Evolutionary conservation across 2,113 vertebrate species (phyloP).

Genomic region (Pipa parva): DNA sequence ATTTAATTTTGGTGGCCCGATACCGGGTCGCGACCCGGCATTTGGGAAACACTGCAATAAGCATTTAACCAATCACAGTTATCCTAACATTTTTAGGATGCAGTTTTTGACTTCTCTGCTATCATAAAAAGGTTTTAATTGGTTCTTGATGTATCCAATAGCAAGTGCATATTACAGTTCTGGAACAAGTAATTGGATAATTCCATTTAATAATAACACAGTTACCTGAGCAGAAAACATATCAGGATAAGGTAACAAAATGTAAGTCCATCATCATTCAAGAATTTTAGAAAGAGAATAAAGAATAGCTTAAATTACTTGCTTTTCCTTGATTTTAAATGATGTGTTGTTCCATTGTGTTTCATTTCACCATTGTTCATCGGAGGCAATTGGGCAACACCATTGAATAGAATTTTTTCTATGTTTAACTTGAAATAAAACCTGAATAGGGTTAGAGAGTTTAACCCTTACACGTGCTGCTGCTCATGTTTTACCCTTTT

Average conservation of each 20-base stretch:
- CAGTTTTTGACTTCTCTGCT: no score
- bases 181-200: constrained; percentile 2
- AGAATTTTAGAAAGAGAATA: constrained; percentile 29
- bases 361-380: constrained; percentile 36
- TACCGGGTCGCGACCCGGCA: no score
- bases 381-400: constrained; percentile 4
- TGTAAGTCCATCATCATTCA: constrained; percentile 24
- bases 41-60: no score
- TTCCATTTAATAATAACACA: constrained; percentile 22
- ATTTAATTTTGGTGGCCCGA: no score
- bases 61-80: background rate
- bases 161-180: constrained; percentile 4
- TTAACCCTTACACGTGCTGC: constrained; percentile 38
- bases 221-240: constrained; percentile 9
- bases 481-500: background rate
- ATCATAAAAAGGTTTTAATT: background rate
- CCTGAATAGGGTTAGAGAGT: constrained; percentile 22
- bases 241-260: constrained; percentile 21
- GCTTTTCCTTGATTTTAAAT: constrained; percentile 39
- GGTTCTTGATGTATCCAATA: constrained; percentile 1
- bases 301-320: constrained; percentile 31
- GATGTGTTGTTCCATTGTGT: constrained; percentile 41
- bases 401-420: constrained; percentile 34
- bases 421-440: constrained; percentile 33
- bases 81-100: background rate